These are phyloP conservation scores for Seladonia tumulorum DNA, from an alignment of 2,888 invertebrate genomes.

Conservation along the genomic window DNA sequence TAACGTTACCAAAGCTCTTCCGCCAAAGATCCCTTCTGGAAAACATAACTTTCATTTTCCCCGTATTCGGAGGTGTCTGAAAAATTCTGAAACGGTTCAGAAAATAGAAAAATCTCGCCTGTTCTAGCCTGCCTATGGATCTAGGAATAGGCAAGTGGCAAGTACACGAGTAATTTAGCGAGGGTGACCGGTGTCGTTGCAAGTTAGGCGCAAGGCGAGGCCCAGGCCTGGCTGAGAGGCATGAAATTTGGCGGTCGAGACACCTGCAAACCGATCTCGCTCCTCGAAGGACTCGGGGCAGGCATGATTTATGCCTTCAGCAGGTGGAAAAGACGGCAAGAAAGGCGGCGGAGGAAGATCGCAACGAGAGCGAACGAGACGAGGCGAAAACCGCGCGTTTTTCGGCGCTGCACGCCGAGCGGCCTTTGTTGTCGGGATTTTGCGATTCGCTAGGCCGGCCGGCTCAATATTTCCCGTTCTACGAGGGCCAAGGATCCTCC, in stretches of 20 bases:
- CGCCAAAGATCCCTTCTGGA: not conserved
- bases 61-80: not conserved
- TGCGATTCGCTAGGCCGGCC: constrained; percentile 75
- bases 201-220: constrained; percentile 45
- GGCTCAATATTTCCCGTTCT: constrained; percentile 47
- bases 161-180: not conserved
- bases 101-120: not conserved
- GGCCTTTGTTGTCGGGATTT: constrained; percentile 67
- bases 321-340: constrained; percentile 75
- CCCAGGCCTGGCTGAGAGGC: constrained; percentile 41
- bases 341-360: constrained; percentile 30
- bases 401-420: constrained; percentile 61
- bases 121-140: not conserved
- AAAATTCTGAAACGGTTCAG: not conserved
- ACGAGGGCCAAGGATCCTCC: constrained; percentile 41
- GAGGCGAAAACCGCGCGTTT: constrained; percentile 61
- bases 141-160: not conserved
- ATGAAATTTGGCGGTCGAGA: constrained; percentile 66
- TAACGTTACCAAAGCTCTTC: not conserved
- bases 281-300: constrained; percentile 33
- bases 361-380: constrained; percentile 32
- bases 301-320: constrained; percentile 77
- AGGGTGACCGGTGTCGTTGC: constrained; percentile 31
- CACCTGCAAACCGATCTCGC: constrained; percentile 69
- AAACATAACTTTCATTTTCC: not conserved